phyloP scores from a whole-genome alignment of 2,113 vertebrate species.

The Grallaria varia region DNA sequence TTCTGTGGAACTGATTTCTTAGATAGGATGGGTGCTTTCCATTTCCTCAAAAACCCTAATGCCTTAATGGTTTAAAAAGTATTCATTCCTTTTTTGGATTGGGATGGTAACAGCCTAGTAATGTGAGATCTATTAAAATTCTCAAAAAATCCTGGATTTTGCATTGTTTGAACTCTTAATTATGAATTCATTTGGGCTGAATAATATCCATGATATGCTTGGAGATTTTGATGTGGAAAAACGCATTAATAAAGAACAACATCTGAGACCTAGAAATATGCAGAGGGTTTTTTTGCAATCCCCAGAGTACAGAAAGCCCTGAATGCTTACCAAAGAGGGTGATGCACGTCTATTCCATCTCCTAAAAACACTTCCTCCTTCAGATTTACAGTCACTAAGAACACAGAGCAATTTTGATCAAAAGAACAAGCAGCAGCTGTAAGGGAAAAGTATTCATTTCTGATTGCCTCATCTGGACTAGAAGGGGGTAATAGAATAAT shows the following conservation, averaged over 20 bases:
- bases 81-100: conserved; percentile 12
- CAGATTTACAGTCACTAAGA: conserved; percentile 53
- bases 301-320: background rate
- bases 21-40: conserved; percentile 30
- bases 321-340: conserved; percentile 15
- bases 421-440: conserved; percentile 57
- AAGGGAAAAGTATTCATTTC: conserved; percentile 39
- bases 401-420: conserved; percentile 59
- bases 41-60: conserved; percentile 38
- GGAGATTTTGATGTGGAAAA: conserved; percentile 30
- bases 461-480: conserved; percentile 60
- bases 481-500: background rate
- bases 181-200: conserved; percentile 13
- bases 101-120: background rate
- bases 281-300: background rate
- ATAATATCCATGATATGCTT: background rate
- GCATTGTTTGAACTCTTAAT: conserved; percentile 3
- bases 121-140: conserved; percentile 4
- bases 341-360: conserved; percentile 25
- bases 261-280: conserved; percentile 26
- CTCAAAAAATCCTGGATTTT: background rate
- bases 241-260: conserved; percentile 11
- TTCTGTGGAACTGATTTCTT: conserved; percentile 24
- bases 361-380: conserved; percentile 51
- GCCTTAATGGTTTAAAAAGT: background rate